These are phyloP conservation scores for Ctenosaura bakeri DNA, from an alignment of 2,797 vertebrate species.

Conservation along the genomic window DNA sequence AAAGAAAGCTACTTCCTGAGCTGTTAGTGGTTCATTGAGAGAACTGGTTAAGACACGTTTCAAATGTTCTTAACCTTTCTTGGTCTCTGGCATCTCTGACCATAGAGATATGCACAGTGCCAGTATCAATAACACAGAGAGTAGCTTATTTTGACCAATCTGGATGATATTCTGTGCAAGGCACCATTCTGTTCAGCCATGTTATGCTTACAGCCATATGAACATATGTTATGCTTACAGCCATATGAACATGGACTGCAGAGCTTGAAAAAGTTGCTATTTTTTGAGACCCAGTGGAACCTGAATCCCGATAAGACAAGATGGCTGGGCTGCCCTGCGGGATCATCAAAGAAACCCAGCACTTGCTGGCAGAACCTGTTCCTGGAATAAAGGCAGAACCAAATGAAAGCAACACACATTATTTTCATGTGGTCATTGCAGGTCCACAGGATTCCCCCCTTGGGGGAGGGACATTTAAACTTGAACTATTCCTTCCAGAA, in stretches of 20 bases:
- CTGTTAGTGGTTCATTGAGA: slow-evolving; percentile 28
- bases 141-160: neutral
- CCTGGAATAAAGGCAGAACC: slow-evolving; percentile 97
- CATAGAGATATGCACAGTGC: neutral
- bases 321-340: no score
- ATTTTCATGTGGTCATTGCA: slow-evolving; percentile 99
- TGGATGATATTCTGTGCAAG: neutral
- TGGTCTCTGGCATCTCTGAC: neutral
- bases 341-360: slow-evolving; percentile 92
- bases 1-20: neutral
- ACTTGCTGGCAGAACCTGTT: slow-evolving; percentile 97
- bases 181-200: no score
- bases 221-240: neutral
- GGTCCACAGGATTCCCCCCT: slow-evolving; percentile 99
- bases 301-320: no score
- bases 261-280: neutral
- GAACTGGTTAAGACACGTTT: slow-evolving; percentile 17
- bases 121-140: neutral
- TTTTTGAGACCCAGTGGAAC: no score
- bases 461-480: slow-evolving; percentile 99
- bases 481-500: slow-evolving; percentile 99
- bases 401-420: slow-evolving; percentile 97
- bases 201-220: neutral
- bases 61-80: neutral
- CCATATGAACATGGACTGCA: no score